Conservation (phyloP, 2,797 vertebrate species). For the Gila robusta region DNA sequence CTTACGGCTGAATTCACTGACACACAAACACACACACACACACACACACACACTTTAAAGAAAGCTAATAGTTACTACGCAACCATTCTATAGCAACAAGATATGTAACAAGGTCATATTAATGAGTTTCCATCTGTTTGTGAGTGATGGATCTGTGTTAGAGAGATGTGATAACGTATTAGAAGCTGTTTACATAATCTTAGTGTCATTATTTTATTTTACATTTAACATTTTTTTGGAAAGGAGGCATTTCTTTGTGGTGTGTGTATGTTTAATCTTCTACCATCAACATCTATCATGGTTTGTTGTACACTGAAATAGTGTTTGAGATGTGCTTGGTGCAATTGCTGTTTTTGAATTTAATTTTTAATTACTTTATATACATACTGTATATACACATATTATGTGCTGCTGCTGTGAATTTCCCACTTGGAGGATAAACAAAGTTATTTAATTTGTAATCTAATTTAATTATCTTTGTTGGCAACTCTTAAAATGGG, state of each 20-base stretch:
- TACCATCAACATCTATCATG: background rate
- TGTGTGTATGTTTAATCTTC: background rate
- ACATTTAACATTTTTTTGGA: background rate
- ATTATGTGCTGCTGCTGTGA: background rate
- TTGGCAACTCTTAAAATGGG: background rate
- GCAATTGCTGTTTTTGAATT: background rate
- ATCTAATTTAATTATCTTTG: background rate
- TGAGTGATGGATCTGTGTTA: background rate
- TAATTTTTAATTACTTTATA: background rate
- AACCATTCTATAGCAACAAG: background rate
- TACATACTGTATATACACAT: background rate
- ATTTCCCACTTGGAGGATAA: background rate
- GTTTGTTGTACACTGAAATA: background rate
- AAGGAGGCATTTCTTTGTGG: background rate
- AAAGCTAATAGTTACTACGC: background rate
- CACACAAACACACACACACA: constrained; percentile 5
- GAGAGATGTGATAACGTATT: background rate
- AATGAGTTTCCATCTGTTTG: background rate
- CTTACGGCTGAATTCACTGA: constrained; percentile 3
- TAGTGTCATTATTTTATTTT: background rate
- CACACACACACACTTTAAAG: background rate
- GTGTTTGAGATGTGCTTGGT: background rate
- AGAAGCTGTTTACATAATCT: background rate
- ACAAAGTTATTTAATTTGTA: background rate
- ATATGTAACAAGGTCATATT: background rate